A percentile compares a stretch with the other conserved stretches of the same genome.
Evolutionary conservation across 2,888 invertebrate species (phyloP).

Genomic region (Pseudococcus longispinus): DNA sequence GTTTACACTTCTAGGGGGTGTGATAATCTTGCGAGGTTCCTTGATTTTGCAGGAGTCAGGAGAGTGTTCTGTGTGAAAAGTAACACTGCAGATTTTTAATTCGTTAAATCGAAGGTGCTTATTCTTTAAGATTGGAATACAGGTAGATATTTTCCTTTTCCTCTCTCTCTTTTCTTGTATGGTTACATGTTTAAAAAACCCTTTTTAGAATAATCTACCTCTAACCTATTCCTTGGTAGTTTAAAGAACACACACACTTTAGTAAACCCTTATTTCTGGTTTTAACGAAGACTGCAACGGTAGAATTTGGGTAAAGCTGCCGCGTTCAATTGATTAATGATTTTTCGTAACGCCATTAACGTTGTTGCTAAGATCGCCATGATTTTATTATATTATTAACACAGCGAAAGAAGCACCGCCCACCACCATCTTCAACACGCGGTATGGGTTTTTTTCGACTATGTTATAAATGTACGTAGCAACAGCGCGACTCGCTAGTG

Average conservation of each 20-base stretch:
- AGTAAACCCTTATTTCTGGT: neutral
- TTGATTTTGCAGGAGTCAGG: neutral
- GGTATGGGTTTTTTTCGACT: neutral
- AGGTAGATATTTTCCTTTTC: neutral
- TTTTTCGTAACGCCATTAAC: conserved; percentile 43
- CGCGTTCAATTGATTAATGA: conserved; percentile 22
- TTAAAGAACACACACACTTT: neutral
- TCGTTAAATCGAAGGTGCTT: too few species aligned
- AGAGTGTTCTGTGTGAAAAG: neutral
- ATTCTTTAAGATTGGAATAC: too few species aligned
- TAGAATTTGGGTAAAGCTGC: conserved; percentile 8
- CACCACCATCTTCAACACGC: neutral
- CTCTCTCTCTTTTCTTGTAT: too few species aligned
- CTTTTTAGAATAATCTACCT: too few species aligned
- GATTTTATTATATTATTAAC: conserved; percentile 37
- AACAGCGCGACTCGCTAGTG: neutral
- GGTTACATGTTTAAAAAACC: too few species aligned
- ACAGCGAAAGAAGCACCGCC: conserved; percentile 4
- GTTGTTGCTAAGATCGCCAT: conserved; percentile 38
- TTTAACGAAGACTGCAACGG: neutral
- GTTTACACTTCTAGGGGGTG: neutral
- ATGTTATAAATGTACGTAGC: neutral
- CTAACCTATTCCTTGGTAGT: too few species aligned
- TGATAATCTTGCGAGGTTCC: neutral
- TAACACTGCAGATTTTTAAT: too few species aligned